Percentiles rank a stretch among this genome's conserved stretches.
These are phyloP conservation scores for Nibea coibor DNA, from an alignment of 2,113 vertebrate genomes.

Conservation along the genomic window DNA sequence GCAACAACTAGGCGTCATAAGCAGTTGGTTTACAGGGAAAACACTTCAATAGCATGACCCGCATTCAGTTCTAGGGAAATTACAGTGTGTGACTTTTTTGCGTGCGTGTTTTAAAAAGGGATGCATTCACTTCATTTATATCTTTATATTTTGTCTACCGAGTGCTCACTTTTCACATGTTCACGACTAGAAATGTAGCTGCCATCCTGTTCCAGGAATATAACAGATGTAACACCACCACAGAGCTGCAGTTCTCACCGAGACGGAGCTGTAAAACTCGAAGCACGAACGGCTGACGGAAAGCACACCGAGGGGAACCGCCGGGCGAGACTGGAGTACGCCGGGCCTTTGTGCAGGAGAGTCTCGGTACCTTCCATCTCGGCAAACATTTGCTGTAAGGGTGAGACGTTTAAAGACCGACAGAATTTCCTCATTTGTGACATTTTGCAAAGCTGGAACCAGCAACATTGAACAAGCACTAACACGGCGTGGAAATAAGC, in stretches of 20 bases:
- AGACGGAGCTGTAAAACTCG: not conserved
- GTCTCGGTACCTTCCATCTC: slow-evolving; percentile 25
- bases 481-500: slow-evolving; percentile 20
- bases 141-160: not conserved
- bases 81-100: not conserved
- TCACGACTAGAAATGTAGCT: not conserved
- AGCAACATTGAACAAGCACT: slow-evolving; percentile 13
- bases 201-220: slow-evolving; percentile 6
- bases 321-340: slow-evolving; percentile 40
- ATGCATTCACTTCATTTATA: not conserved
- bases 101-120: not conserved
- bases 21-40: not conserved
- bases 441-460: not conserved
- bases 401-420: not conserved
- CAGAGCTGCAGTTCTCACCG: slow-evolving; percentile 22
- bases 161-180: not conserved
- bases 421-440: not conserved
- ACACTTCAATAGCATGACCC: no score
- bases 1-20: slow-evolving; percentile 4
- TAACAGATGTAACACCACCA: slow-evolving; percentile 54
- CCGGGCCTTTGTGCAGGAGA: slow-evolving; percentile 29
- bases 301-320: slow-evolving; percentile 53
- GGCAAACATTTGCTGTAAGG: slow-evolving; percentile 9
- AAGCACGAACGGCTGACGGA: slow-evolving; percentile 26
- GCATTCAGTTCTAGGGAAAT: not conserved